These are phyloP conservation scores for Diglossa cyanea DNA, from an alignment of 2,797 vertebrate species.

Conservation along the genomic window DNA sequence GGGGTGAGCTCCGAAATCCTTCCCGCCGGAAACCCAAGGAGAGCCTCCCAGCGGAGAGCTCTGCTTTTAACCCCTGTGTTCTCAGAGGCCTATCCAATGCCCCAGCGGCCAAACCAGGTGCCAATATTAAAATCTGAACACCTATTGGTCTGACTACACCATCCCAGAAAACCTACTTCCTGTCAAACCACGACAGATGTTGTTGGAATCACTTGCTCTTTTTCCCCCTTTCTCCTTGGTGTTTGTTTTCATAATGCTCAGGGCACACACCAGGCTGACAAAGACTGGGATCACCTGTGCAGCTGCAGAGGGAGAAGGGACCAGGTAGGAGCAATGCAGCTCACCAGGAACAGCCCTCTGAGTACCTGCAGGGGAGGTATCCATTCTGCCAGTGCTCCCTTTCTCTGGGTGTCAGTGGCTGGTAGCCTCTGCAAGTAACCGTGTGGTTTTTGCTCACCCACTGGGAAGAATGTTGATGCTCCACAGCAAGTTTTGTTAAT, in stretches of 20 bases:
- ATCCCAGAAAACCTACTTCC: too few relatives aligned
- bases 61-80: too few relatives aligned
- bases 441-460: neutral
- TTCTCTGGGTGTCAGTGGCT: accelerated
- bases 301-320: neutral
- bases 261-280: neutral
- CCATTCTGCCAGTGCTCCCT: neutral
- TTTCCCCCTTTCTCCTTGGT: neutral
- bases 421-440: neutral
- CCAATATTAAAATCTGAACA: too few relatives aligned
- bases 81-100: too few relatives aligned
- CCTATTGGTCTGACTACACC: too few relatives aligned
- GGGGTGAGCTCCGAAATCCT: too few relatives aligned
- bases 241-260: neutral
- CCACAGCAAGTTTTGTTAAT: neutral
- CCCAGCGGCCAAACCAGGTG: too few relatives aligned
- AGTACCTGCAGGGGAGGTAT: neutral
- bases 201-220: neutral
- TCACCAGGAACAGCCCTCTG: neutral
- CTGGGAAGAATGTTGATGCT: neutral
- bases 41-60: too few relatives aligned
- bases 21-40: too few relatives aligned
- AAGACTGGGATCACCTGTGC: neutral
- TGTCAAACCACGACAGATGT: too few relatives aligned
- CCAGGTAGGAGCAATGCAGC: neutral